These are phyloP conservation scores for Harpegnathos saltator DNA, from an alignment of 1,140 invertebrate genomes.

Conservation along the genomic window DNA sequence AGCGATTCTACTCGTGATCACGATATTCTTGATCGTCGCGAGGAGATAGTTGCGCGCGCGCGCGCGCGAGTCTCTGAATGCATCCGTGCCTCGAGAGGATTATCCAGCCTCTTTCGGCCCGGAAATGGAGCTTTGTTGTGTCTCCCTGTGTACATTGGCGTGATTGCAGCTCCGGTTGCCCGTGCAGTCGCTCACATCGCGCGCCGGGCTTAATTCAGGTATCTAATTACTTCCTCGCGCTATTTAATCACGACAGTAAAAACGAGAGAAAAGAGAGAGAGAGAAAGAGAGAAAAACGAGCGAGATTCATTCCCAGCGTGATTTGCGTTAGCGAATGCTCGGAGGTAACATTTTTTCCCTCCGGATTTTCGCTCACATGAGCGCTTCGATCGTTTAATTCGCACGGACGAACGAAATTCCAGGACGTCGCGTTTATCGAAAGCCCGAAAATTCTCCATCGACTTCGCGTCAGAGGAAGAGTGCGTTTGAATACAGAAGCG, in stretches of 20 bases:
- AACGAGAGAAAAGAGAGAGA: too few species aligned
- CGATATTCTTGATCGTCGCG: slow-evolving; percentile 21
- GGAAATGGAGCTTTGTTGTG: slow-evolving; percentile 44
- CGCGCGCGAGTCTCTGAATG: not conserved
- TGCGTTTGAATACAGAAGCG: too few species aligned
- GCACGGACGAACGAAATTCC: too few species aligned
- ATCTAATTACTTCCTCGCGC: slow-evolving; percentile 35
- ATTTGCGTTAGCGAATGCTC: too few species aligned
- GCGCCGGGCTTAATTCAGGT: slow-evolving; percentile 32
- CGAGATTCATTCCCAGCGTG: too few species aligned
- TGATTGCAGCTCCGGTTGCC: slow-evolving; percentile 35
- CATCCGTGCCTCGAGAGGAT: slow-evolving; percentile 16
- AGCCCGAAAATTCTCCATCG: too few species aligned
- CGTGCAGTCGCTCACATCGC: not conserved
- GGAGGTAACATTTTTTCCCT: too few species aligned
- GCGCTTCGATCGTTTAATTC: too few species aligned
- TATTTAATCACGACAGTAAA: not conserved
- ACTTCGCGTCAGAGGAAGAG: too few species aligned
- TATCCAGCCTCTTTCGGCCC: slow-evolving; percentile 27
- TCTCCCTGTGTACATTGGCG: slow-evolving; percentile 33
- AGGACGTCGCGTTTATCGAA: too few species aligned
- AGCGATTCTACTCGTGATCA: slow-evolving; percentile 21
- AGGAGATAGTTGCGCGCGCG: not conserved
- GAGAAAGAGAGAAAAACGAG: too few species aligned
- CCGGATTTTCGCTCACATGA: too few species aligned